These are phyloP conservation scores for Campoletis sonorensis DNA, from an alignment of 1,140 invertebrate species.

Conservation along the genomic window DNA sequence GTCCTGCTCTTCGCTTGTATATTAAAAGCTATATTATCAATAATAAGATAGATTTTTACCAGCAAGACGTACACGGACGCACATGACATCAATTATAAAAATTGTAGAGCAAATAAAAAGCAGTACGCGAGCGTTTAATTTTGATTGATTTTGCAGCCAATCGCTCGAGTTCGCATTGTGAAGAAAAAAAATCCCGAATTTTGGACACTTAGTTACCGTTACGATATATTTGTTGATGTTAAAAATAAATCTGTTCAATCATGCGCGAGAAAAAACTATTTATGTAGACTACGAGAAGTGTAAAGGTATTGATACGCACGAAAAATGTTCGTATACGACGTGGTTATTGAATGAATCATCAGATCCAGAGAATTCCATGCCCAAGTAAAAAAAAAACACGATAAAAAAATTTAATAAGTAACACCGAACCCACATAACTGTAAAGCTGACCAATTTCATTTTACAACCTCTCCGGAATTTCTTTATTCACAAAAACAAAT, in stretches of 20 bases:
- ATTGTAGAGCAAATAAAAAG: neutral
- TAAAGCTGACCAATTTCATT: slow-evolving; percentile 7
- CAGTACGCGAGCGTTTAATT: neutral
- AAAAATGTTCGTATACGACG: slow-evolving; percentile 19
- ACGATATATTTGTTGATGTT: slow-evolving; percentile 6
- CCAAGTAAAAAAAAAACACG: neutral
- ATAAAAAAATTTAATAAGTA: neutral
- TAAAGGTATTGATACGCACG: neutral
- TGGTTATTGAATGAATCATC: slow-evolving; percentile 28
- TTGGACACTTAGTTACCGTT: slow-evolving; percentile 4
- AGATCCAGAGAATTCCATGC: neutral
- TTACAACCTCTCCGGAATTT: neutral
- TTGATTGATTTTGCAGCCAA: neutral
- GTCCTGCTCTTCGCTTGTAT: neutral
- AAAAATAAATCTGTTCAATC: neutral
- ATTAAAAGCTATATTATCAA: neutral
- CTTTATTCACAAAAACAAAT: neutral
- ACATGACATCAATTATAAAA: neutral
- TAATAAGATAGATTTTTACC: no score
- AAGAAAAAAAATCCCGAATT: neutral
- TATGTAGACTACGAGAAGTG: neutral
- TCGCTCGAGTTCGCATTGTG: neutral
- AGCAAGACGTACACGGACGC: no score
- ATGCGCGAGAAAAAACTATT: neutral
- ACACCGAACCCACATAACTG: neutral